Conservation (phyloP, 2,113 vertebrate species). For the Elanus axillaris region DNA sequence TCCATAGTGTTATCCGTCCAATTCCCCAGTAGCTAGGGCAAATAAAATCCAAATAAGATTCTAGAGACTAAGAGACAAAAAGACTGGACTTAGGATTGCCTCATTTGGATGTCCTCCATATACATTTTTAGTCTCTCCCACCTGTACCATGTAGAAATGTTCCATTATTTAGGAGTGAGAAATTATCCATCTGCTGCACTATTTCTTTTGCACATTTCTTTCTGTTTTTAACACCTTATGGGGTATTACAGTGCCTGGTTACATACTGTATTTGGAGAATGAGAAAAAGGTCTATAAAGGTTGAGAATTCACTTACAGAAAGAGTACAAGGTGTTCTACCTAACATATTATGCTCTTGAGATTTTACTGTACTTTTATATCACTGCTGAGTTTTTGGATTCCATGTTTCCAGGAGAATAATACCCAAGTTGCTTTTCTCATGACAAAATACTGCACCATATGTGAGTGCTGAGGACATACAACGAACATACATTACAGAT, state of each 20-base stretch:
- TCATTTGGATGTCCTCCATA: neutral
- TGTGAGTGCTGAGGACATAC: neutral
- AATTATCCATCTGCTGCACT: neutral
- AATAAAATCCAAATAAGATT: neutral
- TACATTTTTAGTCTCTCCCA: neutral
- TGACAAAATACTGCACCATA: neutral
- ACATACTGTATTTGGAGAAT: neutral
- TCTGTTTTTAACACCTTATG: neutral
- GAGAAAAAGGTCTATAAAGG: neutral
- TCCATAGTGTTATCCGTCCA: fast-evolving
- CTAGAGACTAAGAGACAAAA: neutral
- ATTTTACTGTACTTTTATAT: neutral
- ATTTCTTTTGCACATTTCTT: neutral
- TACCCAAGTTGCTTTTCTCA: neutral
- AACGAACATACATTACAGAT: too few relatives aligned
- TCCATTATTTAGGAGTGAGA: slow-evolving; percentile 17
- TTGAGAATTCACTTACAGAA: neutral
- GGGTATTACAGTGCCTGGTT: neutral
- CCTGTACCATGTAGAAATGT: neutral
- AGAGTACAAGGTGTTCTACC: neutral
- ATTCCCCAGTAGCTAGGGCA: neutral
- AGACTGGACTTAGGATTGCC: neutral
- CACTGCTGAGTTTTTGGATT: neutral
- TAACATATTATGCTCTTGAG: neutral
- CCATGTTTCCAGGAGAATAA: neutral